phyloP scores from a whole-genome alignment of 2,797 vertebrate species.

The Lutra lutra region DNA sequence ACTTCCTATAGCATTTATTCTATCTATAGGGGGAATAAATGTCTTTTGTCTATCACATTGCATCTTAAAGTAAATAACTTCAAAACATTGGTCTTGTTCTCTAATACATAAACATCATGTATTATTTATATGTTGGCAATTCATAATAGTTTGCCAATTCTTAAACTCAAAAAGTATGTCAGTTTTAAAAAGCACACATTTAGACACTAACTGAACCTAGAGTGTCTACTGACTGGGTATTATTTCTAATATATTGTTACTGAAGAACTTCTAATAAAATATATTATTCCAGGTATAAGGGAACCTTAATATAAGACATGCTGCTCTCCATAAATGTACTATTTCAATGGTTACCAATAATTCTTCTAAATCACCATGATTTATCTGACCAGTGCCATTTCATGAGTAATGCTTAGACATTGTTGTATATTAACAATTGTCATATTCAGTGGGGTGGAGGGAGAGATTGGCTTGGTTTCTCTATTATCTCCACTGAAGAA shows the following conservation, averaged over 20 bases:
- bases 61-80: constrained; percentile 28
- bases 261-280: neutral
- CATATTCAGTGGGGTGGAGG: neutral
- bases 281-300: neutral
- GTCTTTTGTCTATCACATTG: neutral
- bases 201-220: neutral
- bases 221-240: neutral
- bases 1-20: neutral
- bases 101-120: neutral
- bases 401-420: neutral
- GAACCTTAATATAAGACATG: neutral
- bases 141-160: neutral
- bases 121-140: neutral
- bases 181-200: neutral
- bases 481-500: neutral
- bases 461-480: neutral
- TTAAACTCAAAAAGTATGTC: neutral
- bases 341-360: neutral
- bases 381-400: neutral
- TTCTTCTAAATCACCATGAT: neutral
- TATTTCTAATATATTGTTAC: neutral
- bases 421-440: neutral
- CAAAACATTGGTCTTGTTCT: constrained; percentile 14
- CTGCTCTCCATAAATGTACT: neutral
- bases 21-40: neutral